These are phyloP conservation scores for Pteropus rufus DNA, from an alignment of 2,797 vertebrate genomes.

Conservation along the genomic window DNA sequence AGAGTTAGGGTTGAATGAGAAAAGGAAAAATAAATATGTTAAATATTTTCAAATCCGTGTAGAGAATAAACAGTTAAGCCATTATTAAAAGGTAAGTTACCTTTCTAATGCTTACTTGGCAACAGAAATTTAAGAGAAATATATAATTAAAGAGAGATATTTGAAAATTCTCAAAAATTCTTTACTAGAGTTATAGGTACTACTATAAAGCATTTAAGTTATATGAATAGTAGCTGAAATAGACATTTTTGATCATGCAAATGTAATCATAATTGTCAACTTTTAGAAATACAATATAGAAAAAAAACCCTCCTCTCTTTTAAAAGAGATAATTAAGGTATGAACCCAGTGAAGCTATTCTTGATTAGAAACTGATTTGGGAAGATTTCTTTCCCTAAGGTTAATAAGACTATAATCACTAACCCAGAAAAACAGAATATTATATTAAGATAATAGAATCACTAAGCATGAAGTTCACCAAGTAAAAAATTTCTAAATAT, in stretches of 20 bases:
- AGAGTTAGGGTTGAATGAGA: background rate
- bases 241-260: background rate
- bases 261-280: conserved; percentile 12
- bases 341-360: background rate
- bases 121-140: background rate
- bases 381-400: conserved; percentile 3
- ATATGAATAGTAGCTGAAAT: background rate
- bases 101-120: background rate
- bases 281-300: background rate
- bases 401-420: conserved; percentile 40
- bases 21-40: background rate
- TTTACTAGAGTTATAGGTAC: background rate
- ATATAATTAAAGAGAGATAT: background rate
- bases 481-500: background rate
- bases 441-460: conserved; percentile 22
- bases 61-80: background rate
- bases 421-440: conserved; percentile 39
- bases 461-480: background rate
- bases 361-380: conserved; percentile 42
- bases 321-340: conserved; percentile 11
- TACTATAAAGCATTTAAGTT: background rate
- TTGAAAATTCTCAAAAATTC: background rate
- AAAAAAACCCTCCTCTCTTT: background rate
- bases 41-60: background rate
- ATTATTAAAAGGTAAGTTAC: background rate